phyloP scores from a whole-genome alignment of 1,140 invertebrate species.

The Caenorhabditis latens region DNA sequence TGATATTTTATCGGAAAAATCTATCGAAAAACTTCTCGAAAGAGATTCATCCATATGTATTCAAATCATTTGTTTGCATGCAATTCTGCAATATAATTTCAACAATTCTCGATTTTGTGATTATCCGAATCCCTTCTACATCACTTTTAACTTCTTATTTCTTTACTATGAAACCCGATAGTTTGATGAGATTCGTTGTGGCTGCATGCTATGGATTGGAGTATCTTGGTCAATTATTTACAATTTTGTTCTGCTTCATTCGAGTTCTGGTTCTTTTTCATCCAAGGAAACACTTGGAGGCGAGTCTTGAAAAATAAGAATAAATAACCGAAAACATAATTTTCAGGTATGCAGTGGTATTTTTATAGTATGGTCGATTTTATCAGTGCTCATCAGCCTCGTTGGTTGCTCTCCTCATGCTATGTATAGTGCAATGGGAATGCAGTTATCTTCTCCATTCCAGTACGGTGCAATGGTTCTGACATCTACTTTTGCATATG shows the following conservation, averaged over 20 bases:
- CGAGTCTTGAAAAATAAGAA: neutral
- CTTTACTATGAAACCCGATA: neutral
- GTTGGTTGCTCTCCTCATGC: neutral
- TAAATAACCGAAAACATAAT: neutral
- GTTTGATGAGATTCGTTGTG: neutral
- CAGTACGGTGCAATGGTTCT: neutral
- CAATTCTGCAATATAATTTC: neutral
- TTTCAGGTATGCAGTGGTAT: neutral
- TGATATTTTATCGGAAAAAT: neutral
- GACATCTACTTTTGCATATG: neutral
- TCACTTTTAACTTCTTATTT: neutral
- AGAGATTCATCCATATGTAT: constrained; percentile 19
- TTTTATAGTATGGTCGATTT: neutral
- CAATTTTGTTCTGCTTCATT: neutral
- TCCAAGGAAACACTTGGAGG: neutral
- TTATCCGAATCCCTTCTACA: neutral
- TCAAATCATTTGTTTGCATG: constrained; percentile 18
- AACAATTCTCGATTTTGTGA: neutral
- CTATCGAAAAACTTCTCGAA: neutral
- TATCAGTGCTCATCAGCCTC: neutral
- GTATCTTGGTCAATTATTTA: neutral
- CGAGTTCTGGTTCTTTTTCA: neutral
- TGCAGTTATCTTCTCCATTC: constrained; percentile 1
- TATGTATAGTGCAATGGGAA: neutral
- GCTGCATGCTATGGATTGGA: neutral